Evolutionary conservation across 2,113 vertebrate genomes (phyloP), one percentile per base, ranked within the genome.

Genomic region (Anarrhichthys ocellatus): DNA sequence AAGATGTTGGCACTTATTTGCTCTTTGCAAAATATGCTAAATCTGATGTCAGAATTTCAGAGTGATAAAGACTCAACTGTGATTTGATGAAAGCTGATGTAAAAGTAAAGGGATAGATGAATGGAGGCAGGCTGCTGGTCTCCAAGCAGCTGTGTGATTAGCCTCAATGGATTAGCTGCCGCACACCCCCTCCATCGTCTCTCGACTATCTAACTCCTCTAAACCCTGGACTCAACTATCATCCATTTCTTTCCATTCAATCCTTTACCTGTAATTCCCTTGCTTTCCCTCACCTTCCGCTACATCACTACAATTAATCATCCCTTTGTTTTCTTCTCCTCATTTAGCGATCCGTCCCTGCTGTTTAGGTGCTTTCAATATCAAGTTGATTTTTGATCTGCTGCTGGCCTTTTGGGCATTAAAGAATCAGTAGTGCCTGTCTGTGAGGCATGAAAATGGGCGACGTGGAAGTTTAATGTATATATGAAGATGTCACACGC

Each of bases 121-220:
- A 63, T 48, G 59, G 32, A 74, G 58, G 46, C 58, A 44, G 69
- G 80, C 56, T 63, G 59, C 74, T 44, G 42, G 50, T 87, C 66
- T 87, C 40, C n/a, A 61, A 76, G 73, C 88, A 88, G 83, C 69
- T 86, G 80, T 82, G 80, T 80, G 84, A 93, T 80, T 86, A 81
- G 76, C 73, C 14, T 80, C 50, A 66, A 72, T 73, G 76, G 83
- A 87, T 89, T 86, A 84, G 34, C 64, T 48, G 68, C 81, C 4
- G 6, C 73, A 48, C 2, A 11, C 34, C 65, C 59, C 48, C 32
- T 71, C 46, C 72, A 71, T 85, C 62, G 0, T 72, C 62, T 69
- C 11, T 44, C 18, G 2, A 18, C 68, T 74, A 50, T 59, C 83
- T 56, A 36, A 67, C 62, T 34, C 65, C 24, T 54, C 61, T 46